A percentile compares a stretch with the other conserved stretches of the same genome.
These are phyloP conservation scores for Geodia barretti DNA, from an alignment of 37 sponge, comb jelly and placozoan genomes.

Conservation along the genomic window DNA sequence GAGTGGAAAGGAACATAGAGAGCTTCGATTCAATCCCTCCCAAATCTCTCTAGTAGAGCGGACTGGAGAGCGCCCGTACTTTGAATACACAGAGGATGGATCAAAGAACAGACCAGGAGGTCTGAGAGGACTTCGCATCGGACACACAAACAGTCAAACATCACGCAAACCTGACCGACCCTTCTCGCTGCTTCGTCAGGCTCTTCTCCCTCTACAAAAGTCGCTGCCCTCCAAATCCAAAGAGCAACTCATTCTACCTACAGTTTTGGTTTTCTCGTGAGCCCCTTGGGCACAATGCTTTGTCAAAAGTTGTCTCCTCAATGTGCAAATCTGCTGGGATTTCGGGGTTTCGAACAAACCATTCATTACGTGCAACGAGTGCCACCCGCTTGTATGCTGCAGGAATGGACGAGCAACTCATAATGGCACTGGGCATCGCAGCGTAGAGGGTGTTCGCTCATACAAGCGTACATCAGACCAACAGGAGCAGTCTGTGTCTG, in stretches of 20 bases:
- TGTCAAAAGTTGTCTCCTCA: not conserved
- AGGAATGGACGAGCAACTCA: conserved; percentile 37
- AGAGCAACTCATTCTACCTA: conserved; percentile 14
- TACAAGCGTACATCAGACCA: conserved; percentile 16
- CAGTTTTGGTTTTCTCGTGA: not conserved
- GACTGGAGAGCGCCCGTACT: conserved; percentile 11
- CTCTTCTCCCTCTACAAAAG: conserved; percentile 5
- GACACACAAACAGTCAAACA: conserved; percentile 17
- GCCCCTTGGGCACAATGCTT: conserved; percentile 7
- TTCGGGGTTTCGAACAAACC: conserved; percentile 12
- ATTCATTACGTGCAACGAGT: conserved; percentile 33
- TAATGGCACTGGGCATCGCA: conserved; percentile 49
- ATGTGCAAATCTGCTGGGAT: conserved; percentile 27
- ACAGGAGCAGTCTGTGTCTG: conserved; percentile 8
- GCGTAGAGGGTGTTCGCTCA: conserved; percentile 15
- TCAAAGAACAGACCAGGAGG: conserved; percentile 50
- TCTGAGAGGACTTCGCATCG: conserved; percentile 10
- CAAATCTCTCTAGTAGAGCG: conserved; percentile 33
- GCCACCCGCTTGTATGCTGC: conserved; percentile 19
- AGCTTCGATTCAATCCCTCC: conserved; percentile 20
- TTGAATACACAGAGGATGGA: conserved; percentile 25
- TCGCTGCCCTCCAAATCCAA: conserved; percentile 9
- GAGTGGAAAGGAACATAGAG: conserved; percentile 41
- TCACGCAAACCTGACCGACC: conserved; percentile 9
- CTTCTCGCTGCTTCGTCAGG: conserved; percentile 8